Conservation (phyloP, 2,888 invertebrate species). For the Siphlonurus alternatus region DNA sequence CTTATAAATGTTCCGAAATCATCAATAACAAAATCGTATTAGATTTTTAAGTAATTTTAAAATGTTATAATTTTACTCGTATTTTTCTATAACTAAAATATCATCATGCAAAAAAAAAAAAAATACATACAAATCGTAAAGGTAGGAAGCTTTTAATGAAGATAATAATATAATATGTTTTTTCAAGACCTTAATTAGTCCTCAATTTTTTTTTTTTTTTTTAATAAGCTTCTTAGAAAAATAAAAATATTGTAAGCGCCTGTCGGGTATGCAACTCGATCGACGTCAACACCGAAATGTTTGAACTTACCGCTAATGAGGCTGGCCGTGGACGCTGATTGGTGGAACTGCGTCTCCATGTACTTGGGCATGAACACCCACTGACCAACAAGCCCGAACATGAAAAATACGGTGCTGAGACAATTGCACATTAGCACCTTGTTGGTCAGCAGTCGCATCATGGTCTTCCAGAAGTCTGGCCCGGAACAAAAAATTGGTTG, state of each 20-base stretch:
- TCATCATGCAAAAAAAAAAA: no score
- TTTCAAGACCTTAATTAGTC: neutral
- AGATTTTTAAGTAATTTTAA: no score
- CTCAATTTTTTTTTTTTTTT: neutral
- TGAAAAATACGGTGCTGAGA: constrained; percentile 27
- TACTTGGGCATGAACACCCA: constrained; percentile 36
- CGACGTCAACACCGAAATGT: no score
- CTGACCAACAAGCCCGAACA: constrained; percentile 27
- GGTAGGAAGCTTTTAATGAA: no score
- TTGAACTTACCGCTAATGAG: constrained; percentile 28
- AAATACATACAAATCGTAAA: no score
- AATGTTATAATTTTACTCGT: no score
- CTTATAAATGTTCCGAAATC: no score
- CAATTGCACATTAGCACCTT: constrained; percentile 28
- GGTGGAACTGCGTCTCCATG: constrained; percentile 33
- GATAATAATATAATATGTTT: no score
- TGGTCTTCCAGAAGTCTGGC: constrained; percentile 19
- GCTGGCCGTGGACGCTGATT: constrained; percentile 30
- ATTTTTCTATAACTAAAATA: no score
- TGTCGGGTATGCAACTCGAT: no score
- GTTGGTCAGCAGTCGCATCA: constrained; percentile 24
- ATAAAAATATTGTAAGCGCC: neutral
- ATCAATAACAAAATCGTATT: no score
- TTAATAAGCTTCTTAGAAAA: neutral
- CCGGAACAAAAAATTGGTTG: neutral